Base-by-base conservation (phyloP, 2,797 vertebrate genomes). In the Botia kubotai region DNA sequence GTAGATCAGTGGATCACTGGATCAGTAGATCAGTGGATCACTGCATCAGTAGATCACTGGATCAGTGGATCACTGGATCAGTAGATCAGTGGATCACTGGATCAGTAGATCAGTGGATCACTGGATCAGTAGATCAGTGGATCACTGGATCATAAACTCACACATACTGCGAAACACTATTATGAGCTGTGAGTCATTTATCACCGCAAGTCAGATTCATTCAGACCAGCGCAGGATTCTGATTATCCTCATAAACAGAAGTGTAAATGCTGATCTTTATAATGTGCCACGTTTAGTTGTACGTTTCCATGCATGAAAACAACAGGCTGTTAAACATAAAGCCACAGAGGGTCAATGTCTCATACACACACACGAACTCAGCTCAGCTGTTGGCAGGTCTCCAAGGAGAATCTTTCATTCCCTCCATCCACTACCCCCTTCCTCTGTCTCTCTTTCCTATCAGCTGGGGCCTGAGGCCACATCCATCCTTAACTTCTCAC, bases 391-490 rank as follows among this genome's bases (percentile, higher is more conserved):
- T 48, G 57, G 7, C 16, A 4, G 16, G 57, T 62, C 72, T 62
- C 39, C 7, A 62, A 19, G 72, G 29, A 75, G 70, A 81, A 53
- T 11, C 21, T 67, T 33, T 39, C 19, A 13, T 23, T 63, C 55
- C 53, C 29, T 82, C 82, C 76, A 85, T 58, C 73, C 33, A 33
- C 33, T 33, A 33, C 33, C 33, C 33, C 33, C 33, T 33, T 33
- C 33, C 33, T 33, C 33, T 33, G 33, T 33, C 33, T 33, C 3
- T 83, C 79, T 85, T 88, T 87, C 87, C 68, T 88, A 88, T 92
- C 89, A 92, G 88, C 91, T 92, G 90, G 83, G 86, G 58, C 72
- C 78, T 87, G 63, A 87, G 86, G 85, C 87, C 81, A 82, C 86
- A 81, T 83, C 84, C 87, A 88, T 82, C 80, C 79, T 83, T 84